Evolutionary conservation across 2,797 vertebrate species (phyloP).

Genomic region (Nothura maculosa): DNA sequence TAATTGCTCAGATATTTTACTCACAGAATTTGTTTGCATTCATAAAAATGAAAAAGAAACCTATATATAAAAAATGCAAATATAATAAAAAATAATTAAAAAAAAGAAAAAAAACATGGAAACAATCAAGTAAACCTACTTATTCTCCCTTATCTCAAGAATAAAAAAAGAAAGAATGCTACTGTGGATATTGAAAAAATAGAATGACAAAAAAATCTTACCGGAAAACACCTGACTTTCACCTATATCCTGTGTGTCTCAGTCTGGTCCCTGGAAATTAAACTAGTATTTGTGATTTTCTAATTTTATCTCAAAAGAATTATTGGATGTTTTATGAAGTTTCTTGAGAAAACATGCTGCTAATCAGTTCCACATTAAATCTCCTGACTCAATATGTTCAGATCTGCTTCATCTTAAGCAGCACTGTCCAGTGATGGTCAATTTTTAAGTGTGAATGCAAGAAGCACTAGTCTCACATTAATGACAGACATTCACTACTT

Average conservation of each 20-base stretch:
- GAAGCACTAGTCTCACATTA: background rate
- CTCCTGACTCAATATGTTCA: background rate
- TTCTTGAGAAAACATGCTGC: background rate
- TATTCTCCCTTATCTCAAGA: background rate
- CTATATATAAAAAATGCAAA: background rate
- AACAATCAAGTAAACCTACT: background rate
- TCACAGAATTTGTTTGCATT: background rate
- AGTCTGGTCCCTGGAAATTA: background rate
- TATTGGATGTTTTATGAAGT: background rate
- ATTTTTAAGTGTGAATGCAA: background rate
- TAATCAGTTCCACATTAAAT: background rate
- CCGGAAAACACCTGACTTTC: background rate
- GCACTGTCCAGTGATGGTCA: background rate
- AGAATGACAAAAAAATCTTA: background rate
- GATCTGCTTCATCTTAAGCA: background rate
- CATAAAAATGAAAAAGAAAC: background rate
- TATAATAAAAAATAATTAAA: background rate
- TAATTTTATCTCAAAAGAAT: background rate
- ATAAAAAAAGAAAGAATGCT: background rate
- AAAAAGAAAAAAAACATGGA: background rate
- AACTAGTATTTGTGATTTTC: background rate
- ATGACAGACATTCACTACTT: background rate
- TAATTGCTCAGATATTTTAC: background rate
- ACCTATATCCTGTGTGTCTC: background rate
- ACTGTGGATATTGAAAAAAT: background rate